Base-by-base conservation (phyloP, 2,888 invertebrate species). In the Bugulina stolonifera region DNA sequence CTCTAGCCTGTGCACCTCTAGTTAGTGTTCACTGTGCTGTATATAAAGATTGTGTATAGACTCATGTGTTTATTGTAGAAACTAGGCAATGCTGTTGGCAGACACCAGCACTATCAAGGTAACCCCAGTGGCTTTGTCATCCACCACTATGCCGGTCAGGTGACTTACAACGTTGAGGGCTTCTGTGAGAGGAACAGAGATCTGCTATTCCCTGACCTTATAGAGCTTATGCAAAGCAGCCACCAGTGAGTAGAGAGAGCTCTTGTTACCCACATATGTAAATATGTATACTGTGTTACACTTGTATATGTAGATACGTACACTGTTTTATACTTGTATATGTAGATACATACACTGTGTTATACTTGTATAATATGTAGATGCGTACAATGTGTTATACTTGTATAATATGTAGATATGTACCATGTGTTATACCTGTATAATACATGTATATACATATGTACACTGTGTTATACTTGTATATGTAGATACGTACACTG, bases 171-270 rank as follows among this genome's bases (percentile, higher is more conserved):
- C 76, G 87, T 88, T 10, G 87, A 88, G 34, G 89, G 89, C 22
- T 90, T 90, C 80, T 90, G 89, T 82, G 90, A 90, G 79, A 86
- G 88, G 76, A 90, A 90, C 82, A 85, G 89, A 52, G 90, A 90
- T 81, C 89, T 89, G 29, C 84, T 90, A 23, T 89, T 89, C 78
- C 83, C 86, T 71, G 90, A 90, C 80, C 85, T 90, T 71, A 87
- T 90, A 75, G 87, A 88, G 76, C 84, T 90, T 70, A 90, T 90
- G 89, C 89, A 89, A 78, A 85, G 86, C 27, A 64, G 64, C 32
- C 32, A 64, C 5, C 64, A 64, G 64, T 64, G 27, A 64, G 64
- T 64, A 32, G 10, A 29, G 5, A 64, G 22, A n/a, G n/a, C n/a
- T n/a, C n/a, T n/a, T n/a, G n/a, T n/a, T n/a, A n/a, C n/a, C n/a